phyloP scores from a whole-genome alignment of 2,888 invertebrate species.

The Punctoribates punctum region DNA sequence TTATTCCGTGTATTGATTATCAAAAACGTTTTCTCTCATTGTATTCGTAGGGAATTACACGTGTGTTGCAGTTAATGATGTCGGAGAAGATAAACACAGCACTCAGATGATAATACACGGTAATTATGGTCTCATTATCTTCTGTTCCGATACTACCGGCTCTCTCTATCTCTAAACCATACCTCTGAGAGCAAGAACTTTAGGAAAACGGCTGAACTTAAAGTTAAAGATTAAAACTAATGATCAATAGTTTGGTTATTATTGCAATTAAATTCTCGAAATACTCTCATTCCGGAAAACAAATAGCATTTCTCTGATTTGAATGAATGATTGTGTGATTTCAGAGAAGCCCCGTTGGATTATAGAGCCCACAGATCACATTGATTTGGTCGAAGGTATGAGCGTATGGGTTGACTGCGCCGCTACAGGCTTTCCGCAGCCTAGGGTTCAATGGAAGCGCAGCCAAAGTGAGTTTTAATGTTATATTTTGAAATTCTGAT shows the following conservation, averaged over 20 bases:
- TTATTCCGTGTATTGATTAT: no score
- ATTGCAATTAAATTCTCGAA: neutral
- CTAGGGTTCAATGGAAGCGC: constrained; percentile 63
- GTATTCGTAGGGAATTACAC: constrained; percentile 40
- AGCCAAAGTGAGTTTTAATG: constrained; percentile 66
- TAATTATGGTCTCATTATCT: constrained; percentile 27
- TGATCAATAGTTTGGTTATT: no score
- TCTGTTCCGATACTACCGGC: neutral
- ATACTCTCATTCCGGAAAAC: neutral
- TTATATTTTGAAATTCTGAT: neutral
- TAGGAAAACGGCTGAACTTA: neutral
- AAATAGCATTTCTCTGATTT: neutral
- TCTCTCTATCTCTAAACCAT: neutral
- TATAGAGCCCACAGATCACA: constrained; percentile 38
- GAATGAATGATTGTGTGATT: neutral
- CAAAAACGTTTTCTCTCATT: neutral
- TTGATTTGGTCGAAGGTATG: constrained; percentile 35
- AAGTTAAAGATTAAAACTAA: no score
- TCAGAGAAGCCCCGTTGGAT: constrained; percentile 41
- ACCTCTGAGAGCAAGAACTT: neutral
- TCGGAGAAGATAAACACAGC: constrained; percentile 41
- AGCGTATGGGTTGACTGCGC: constrained; percentile 39
- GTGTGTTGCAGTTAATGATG: constrained; percentile 39
- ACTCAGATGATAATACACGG: constrained; percentile 39
- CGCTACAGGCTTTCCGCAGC: constrained; percentile 39